Conservation (phyloP, 2,797 vertebrate genomes). For the Acropternis orthonyx region DNA sequence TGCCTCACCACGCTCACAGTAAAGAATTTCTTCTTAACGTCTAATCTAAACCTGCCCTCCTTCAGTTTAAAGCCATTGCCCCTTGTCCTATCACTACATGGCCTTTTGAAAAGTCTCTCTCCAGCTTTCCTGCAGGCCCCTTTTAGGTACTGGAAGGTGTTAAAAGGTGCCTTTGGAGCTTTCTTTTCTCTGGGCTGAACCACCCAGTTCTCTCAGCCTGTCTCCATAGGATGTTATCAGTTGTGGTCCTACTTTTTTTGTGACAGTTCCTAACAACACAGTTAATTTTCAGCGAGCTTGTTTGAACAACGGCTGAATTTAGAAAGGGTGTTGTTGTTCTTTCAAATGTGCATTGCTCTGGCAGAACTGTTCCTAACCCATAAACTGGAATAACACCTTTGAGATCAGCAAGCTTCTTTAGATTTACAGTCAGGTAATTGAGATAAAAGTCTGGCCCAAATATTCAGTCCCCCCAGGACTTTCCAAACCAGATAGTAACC, state of each 20-base stretch:
- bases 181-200: neutral
- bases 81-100: neutral
- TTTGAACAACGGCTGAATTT: neutral
- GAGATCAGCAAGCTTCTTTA: slow-evolving; percentile 26
- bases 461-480: neutral
- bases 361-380: neutral
- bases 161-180: neutral
- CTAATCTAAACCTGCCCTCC: neutral
- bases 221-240: neutral
- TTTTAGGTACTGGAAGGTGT: neutral
- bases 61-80: neutral
- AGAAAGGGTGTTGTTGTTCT: neutral
- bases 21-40: neutral
- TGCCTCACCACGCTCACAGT: neutral
- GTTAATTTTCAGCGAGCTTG: neutral
- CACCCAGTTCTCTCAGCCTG: neutral
- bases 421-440: neutral
- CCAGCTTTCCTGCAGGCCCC: neutral
- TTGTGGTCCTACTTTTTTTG: neutral
- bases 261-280: neutral
- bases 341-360: neutral
- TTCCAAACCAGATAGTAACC: neutral
- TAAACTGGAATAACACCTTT: slow-evolving; percentile 25
- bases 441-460: slow-evolving; percentile 25
- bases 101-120: neutral